These are phyloP conservation scores for Cavia porcellus DNA, from an alignment of 2,113 vertebrate species.

Conservation along the genomic window DNA sequence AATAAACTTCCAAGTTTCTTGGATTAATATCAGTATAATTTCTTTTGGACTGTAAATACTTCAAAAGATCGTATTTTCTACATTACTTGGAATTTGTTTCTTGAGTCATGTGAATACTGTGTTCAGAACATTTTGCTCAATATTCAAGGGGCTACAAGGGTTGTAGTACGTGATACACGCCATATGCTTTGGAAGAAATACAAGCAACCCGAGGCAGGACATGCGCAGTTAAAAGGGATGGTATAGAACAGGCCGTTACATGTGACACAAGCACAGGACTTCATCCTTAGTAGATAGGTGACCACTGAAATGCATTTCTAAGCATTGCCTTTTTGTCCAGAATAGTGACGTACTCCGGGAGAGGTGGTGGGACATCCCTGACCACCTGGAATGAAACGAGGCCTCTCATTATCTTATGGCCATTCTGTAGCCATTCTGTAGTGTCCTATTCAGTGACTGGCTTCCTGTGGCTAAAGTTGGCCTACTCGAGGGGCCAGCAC, in stretches of 20 bases:
- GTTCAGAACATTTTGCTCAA: slow-evolving; percentile 61
- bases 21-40: slow-evolving; percentile 76
- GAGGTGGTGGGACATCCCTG: slow-evolving; percentile 58
- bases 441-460: not conserved
- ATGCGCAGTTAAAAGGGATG: slow-evolving; percentile 14
- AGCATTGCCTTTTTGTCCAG: slow-evolving; percentile 57
- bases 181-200: slow-evolving; percentile 51
- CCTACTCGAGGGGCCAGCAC: slow-evolving; percentile 28
- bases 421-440: not conserved
- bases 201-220: slow-evolving; percentile 9
- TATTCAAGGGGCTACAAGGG: not conserved
- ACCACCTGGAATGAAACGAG: slow-evolving; percentile 65
- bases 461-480: slow-evolving; percentile 11
- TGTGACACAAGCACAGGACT: not conserved
- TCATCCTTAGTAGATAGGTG: slow-evolving; percentile 67
- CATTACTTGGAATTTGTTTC: slow-evolving; percentile 72
- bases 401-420: slow-evolving; percentile 61
- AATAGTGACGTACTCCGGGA: slow-evolving; percentile 61
- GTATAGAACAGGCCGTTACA: not conserved
- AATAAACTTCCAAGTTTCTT: slow-evolving; percentile 74
- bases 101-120: slow-evolving; percentile 68
- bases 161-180: slow-evolving; percentile 19
- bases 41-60: slow-evolving; percentile 76
- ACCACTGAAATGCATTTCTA: slow-evolving; percentile 72
- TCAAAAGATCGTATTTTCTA: slow-evolving; percentile 73